These are phyloP conservation scores for Miopithecus talapoin DNA, from an alignment of 2,797 vertebrate species.

Conservation along the genomic window DNA sequence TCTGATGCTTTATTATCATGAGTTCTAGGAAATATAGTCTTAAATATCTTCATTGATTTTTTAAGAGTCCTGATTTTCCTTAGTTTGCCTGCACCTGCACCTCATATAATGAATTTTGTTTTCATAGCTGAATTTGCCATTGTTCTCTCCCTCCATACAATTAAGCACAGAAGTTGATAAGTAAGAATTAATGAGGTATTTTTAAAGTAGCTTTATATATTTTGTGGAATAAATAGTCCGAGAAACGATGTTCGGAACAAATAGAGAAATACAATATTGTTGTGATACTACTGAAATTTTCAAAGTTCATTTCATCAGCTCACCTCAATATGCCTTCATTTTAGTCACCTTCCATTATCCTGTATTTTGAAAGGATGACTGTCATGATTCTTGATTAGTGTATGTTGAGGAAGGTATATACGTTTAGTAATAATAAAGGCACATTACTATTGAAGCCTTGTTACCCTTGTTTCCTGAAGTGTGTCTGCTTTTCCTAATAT, in stretches of 20 bases:
- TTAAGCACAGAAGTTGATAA: constrained; percentile 30
- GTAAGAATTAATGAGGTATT: not conserved
- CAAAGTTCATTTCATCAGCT: not conserved
- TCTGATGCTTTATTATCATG: not conserved
- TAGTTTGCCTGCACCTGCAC: not conserved
- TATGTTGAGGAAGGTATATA: not conserved
- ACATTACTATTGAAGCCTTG: not conserved
- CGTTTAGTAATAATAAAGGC: accelerated
- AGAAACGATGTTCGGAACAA: not conserved
- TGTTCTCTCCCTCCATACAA: not conserved
- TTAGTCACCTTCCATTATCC: not conserved
- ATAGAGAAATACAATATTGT: not conserved
- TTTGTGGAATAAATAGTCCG: not conserved
- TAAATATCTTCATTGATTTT: not conserved
- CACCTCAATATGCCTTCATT: not conserved
- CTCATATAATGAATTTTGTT: constrained; percentile 22
- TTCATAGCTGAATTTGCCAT: constrained; percentile 26
- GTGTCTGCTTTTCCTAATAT: not conserved
- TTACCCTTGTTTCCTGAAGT: not conserved
- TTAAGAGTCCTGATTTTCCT: not conserved
- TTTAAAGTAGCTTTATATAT: not conserved
- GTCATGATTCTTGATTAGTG: not conserved
- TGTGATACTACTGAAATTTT: not conserved
- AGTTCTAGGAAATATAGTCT: not conserved
- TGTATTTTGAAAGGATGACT: not conserved